A percentile compares a stretch with the other conserved stretches of the same genome.
phyloP scores from a whole-genome alignment of 64 coral and sea anemone species.

The Stichodactyla mertensii region DNA sequence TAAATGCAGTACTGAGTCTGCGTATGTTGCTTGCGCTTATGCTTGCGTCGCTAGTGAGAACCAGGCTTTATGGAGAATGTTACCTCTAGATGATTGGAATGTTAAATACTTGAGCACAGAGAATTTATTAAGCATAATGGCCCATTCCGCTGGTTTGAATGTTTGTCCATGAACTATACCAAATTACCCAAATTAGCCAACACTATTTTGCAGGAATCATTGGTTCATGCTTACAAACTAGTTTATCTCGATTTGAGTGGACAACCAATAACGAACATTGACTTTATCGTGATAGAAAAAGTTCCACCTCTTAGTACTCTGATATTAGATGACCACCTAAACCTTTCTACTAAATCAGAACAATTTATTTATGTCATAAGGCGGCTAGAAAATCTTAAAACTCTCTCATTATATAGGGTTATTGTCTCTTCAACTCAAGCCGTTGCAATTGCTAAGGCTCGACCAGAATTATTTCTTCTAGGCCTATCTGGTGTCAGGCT shows the following conservation, averaged over 20 bases:
- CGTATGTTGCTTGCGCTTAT: too few species aligned
- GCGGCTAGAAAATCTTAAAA: not conserved
- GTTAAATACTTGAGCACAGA: conserved; percentile 2
- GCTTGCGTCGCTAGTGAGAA: too few species aligned
- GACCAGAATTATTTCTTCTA: conserved; percentile 7
- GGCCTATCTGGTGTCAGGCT: too few species aligned
- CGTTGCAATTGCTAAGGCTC: conserved; percentile 4
- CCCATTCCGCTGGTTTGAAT: conserved; percentile 20
- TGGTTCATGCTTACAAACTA: not conserved
- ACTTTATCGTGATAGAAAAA: not conserved
- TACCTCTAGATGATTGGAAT: conserved; percentile 23
- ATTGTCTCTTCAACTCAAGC: not conserved
- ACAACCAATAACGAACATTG: conserved; percentile 5
- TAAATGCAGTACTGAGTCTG: too few species aligned
- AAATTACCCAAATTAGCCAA: not conserved
- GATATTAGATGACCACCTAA: not conserved
- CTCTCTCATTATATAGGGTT: not conserved
- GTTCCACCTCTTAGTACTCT: conserved; percentile 2
- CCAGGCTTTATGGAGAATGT: conserved; percentile 1
- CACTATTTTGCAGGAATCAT: not conserved
- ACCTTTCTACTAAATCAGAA: not conserved
- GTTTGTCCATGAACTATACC: conserved; percentile 10
- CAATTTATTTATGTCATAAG: not conserved
- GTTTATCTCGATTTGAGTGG: conserved; percentile 3
- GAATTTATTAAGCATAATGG: conserved; percentile 17